These are phyloP conservation scores for Rapana venosa DNA, from an alignment of 2,888 invertebrate genomes.

Conservation along the genomic window DNA sequence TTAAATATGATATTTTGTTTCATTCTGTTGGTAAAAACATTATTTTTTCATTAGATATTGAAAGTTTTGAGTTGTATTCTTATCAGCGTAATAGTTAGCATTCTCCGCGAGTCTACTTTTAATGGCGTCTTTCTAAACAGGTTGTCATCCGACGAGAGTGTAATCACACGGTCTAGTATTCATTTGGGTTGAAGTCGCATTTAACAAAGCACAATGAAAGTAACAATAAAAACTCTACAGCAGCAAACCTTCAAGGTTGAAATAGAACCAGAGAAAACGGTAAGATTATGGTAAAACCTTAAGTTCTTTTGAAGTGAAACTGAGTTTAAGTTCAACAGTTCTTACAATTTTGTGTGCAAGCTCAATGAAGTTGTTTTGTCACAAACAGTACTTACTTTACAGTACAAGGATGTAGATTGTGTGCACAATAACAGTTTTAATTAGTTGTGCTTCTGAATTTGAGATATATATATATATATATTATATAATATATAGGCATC, in stretches of 20 bases:
- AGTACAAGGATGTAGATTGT: too few species aligned
- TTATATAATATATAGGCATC: too few species aligned
- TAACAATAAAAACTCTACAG: constrained; percentile 94
- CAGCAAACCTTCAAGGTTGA: constrained; percentile 94
- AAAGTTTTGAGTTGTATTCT: not conserved
- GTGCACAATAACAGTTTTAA: too few species aligned
- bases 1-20: not conserved
- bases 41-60: not conserved
- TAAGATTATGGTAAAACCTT: constrained; percentile 78
- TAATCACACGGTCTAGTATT: constrained; percentile 23
- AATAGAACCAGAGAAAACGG: constrained; percentile 89
- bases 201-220: constrained; percentile 84
- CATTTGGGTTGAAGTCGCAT: not conserved
- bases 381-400: too few species aligned
- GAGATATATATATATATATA: too few species aligned
- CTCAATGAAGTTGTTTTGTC: too few species aligned
- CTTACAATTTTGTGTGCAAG: too few species aligned
- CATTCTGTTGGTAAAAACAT: not conserved
- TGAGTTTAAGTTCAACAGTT: too few species aligned
- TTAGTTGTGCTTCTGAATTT: too few species aligned
- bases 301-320: too few species aligned
- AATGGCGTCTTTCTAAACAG: constrained; percentile 52
- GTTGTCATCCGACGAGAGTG: constrained; percentile 45
- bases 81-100: not conserved
- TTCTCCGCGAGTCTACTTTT: constrained; percentile 41